Base-by-base conservation (phyloP, 2,797 vertebrate genomes). In the Acropternis orthonyx region DNA sequence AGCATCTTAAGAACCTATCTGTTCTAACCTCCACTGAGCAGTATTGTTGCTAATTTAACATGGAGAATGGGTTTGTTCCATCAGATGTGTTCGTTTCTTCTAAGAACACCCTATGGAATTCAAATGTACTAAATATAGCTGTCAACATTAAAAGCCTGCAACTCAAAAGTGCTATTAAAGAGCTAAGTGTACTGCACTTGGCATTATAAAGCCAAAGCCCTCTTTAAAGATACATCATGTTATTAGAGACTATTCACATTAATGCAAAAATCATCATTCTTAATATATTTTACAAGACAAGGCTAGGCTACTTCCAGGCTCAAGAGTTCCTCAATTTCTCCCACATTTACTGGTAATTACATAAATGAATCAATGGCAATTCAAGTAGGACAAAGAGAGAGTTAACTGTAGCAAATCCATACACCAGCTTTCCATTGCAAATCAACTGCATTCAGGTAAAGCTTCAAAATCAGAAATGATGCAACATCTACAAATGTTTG, bases 141-240 rank as follows among this genome's bases (percentile, higher is more conserved):
- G 95, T 97, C 94, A 97, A 71, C 92, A 96, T 96, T 97, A 97
- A 96, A 96, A 96, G 96, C 94, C 91, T 96, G 92, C 93, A 91
- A 91, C 88, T 93, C 6, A 4, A 94, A 94, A 96, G 92, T 68
- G 93, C 94, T 96, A 94, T 96, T 96, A 96, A 96, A 95, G 84
- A 94, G 92, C 94, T 95, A 96, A 97, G 84, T 96, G 94, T 96
- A 89, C 77, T 96, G 85, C 92, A 77, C 93, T 94, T 92, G 95
- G 85, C 93, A 96, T 92, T 96, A 96, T 94, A 91, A 95, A 96
- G 78, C 88, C 93, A 93, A 91, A 93, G 88, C 91, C 86, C 91
- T 93, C 84, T 96, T 96, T 95, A 96, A 94, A 95, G 71, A 93
- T 90, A 94, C 86, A 92, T 96, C 93, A 96, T 83, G 92, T 94